phyloP scores from a whole-genome alignment of 2,113 vertebrate genomes.

The Gavia stellata region DNA sequence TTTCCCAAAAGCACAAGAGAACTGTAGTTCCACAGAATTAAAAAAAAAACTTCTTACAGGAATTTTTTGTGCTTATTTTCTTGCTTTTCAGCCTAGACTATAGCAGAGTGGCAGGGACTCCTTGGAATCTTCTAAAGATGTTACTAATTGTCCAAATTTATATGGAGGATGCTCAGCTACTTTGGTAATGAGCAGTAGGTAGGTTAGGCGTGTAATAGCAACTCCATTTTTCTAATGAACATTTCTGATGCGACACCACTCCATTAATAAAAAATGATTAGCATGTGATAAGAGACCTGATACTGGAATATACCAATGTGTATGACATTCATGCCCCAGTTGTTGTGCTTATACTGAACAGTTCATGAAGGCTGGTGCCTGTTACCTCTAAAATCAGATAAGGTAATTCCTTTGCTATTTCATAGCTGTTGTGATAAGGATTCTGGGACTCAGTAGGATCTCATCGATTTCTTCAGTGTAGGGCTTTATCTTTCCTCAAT shows the following conservation, averaged over 20 bases:
- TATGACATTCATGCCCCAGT: not conserved
- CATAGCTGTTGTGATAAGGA: constrained; percentile 55
- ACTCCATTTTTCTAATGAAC: not conserved
- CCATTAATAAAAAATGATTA: not conserved
- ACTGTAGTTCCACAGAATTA: not conserved
- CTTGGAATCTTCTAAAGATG: not conserved
- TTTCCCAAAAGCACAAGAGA: not conserved
- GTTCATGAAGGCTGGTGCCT: constrained; percentile 17
- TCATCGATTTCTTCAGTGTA: constrained; percentile 51
- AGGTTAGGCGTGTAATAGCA: not conserved
- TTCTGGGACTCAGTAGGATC: constrained; percentile 55
- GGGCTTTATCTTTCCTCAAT: constrained; percentile 61
- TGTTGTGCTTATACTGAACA: constrained; percentile 22
- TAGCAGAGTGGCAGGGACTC: not conserved
- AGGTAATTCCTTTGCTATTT: constrained; percentile 44
- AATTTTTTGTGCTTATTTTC: not conserved
- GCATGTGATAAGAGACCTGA: not conserved
- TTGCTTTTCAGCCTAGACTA: not conserved
- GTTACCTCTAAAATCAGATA: constrained; percentile 41
- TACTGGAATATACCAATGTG: not conserved
- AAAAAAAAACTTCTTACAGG: not conserved
- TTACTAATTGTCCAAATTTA: not conserved
- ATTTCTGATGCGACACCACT: not conserved
- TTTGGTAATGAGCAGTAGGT: not conserved
- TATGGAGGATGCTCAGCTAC: not conserved